Evolutionary conservation across 2,113 vertebrate species (phyloP).

Genomic region (Eclectus roratus): DNA sequence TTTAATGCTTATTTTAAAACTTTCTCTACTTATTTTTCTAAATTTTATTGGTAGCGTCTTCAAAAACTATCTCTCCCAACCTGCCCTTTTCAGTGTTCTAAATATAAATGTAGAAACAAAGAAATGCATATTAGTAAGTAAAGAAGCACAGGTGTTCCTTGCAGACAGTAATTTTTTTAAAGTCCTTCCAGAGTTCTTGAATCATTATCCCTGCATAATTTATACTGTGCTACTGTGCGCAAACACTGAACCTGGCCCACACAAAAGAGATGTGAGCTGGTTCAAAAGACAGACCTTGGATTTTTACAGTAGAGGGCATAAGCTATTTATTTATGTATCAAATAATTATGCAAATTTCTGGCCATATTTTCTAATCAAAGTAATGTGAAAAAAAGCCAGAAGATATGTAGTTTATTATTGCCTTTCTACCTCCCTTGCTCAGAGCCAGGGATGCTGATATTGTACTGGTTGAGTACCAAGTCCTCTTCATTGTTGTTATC

Average conservation of each 20-base stretch:
- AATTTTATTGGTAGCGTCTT: not conserved
- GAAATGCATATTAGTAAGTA: slow-evolving; percentile 65
- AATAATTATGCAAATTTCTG: not conserved
- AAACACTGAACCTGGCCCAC: slow-evolving; percentile 2
- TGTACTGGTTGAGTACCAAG: not conserved
- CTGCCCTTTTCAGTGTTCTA: slow-evolving; percentile 44
- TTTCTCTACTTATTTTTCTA: not conserved
- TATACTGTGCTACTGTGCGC: slow-evolving; percentile 22
- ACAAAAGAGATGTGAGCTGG: not conserved
- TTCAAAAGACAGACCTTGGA: not conserved
- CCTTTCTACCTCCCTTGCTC: not conserved
- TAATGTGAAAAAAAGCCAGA: not conserved
- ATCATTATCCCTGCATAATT: slow-evolving; percentile 58
- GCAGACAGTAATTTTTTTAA: slow-evolving; percentile 56
- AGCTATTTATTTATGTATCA: not conserved
- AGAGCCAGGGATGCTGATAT: not conserved
- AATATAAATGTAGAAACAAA: slow-evolving; percentile 58
- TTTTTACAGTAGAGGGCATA: not conserved
- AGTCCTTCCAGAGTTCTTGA: slow-evolving; percentile 55
- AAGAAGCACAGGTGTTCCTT: slow-evolving; percentile 61
- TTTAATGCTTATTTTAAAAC: not conserved
- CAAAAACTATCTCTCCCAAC: not conserved
- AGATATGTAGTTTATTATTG: not conserved
- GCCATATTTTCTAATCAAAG: not conserved
- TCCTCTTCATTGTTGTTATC: not conserved